Conservation (phyloP, 1,140 invertebrate genomes). For the Idris sp. region DNA sequence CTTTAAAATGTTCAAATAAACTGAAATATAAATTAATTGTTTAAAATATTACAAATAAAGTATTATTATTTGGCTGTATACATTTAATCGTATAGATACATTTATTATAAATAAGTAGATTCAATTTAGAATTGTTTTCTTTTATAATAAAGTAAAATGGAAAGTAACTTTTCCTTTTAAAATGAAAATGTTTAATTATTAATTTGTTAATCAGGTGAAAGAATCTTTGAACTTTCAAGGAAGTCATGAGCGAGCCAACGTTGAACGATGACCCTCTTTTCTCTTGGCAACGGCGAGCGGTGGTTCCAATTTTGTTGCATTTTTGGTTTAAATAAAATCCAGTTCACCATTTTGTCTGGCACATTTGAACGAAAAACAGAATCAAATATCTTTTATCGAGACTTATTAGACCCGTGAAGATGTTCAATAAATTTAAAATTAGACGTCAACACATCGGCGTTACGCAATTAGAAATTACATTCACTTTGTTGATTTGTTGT, state of each 20-base stretch:
- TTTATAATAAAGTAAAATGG: too few relatives aligned
- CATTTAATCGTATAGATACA: too few relatives aligned
- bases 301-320: slow-evolving; percentile 58
- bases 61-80: too few relatives aligned
- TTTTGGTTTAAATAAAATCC: slow-evolving; percentile 59
- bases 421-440: slow-evolving; percentile 39
- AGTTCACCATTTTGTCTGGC: slow-evolving; percentile 49
- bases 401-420: slow-evolving; percentile 28
- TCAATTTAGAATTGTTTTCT: too few relatives aligned
- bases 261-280: slow-evolving; percentile 60
- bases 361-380: slow-evolving; percentile 43
- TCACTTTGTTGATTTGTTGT: slow-evolving; percentile 42
- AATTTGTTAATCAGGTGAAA: slow-evolving; percentile 18
- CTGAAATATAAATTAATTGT: too few relatives aligned
- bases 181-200: slow-evolving; percentile 35
- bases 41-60: too few relatives aligned
- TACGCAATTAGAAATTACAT: slow-evolving; percentile 50
- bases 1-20: too few relatives aligned
- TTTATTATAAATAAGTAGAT: too few relatives aligned
- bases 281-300: slow-evolving; percentile 47
- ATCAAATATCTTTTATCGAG: slow-evolving; percentile 40
- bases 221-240: slow-evolving; percentile 56
- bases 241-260: slow-evolving; percentile 50
- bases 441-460: slow-evolving; percentile 14
- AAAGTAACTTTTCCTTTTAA: too few relatives aligned